Evolutionary conservation across 2,888 invertebrate genomes (phyloP).

Genomic region (Caenorhabditis sp.): DNA sequence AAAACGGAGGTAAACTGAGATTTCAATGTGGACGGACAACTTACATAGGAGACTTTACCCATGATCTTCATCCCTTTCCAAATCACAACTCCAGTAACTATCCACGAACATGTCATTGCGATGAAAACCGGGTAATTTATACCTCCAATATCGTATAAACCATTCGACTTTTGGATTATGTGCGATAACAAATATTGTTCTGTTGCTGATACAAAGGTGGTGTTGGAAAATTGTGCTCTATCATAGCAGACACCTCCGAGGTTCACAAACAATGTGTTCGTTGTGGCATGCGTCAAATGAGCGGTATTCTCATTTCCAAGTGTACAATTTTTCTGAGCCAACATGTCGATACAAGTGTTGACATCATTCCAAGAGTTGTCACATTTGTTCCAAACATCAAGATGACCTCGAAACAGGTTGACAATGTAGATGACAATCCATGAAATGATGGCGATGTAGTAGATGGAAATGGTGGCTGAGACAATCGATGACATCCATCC

Average conservation of each 20-base stretch:
- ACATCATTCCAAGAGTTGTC: slow-evolving; percentile 34
- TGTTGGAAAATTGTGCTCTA: too few relatives aligned
- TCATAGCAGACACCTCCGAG: too few relatives aligned
- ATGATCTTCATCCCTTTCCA: slow-evolving; percentile 63
- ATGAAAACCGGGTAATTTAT: slow-evolving; percentile 50
- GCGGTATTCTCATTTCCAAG: background rate
- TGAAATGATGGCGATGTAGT: slow-evolving; percentile 92
- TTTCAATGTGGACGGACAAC: too few relatives aligned
- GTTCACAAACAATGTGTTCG: too few relatives aligned
- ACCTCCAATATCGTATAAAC: slow-evolving; percentile 47
- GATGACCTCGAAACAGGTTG: background rate
- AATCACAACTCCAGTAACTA: slow-evolving; percentile 52
- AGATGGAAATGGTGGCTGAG: slow-evolving; percentile 91
- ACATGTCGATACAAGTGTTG: slow-evolving; percentile 10
- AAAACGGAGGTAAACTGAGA: too few relatives aligned
- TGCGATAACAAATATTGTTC: slow-evolving; percentile 14
- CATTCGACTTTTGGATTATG: slow-evolving; percentile 45
- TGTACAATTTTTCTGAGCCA: background rate
- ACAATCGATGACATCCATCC: slow-evolving; percentile 92
- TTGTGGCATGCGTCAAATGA: too few relatives aligned
- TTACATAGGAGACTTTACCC: slow-evolving; percentile 45
- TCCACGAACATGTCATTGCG: slow-evolving; percentile 48
- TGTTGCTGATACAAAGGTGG: slow-evolving; percentile 38
- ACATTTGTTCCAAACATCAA: slow-evolving; percentile 33
- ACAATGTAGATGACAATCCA: slow-evolving; percentile 85